Percentiles rank a stretch among this genome's conserved stretches.
Conservation (phyloP, 1,140 invertebrate genomes). For the Seison nebaliae region DNA sequence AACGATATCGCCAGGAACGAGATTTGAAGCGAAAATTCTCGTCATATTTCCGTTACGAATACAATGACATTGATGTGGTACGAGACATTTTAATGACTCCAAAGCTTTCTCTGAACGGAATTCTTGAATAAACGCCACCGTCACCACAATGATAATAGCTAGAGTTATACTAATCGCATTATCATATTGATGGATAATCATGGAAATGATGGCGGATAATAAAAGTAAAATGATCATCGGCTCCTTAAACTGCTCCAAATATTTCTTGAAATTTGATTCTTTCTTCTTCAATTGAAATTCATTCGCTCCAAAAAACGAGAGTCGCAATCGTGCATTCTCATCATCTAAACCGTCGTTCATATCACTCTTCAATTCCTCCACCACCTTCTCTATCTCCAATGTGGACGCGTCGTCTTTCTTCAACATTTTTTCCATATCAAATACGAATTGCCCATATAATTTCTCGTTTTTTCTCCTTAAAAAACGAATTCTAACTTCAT, state of each 20-base stretch:
- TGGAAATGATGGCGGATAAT: slow-evolving; percentile 72
- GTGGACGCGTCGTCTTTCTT: no score
- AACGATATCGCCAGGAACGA: slow-evolving; percentile 92
- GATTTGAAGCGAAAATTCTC: slow-evolving; percentile 63
- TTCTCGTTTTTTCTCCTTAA: no score
- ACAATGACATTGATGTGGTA: slow-evolving; percentile 41
- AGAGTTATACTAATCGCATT: slow-evolving; percentile 93
- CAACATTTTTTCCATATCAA: no score
- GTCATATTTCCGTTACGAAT: slow-evolving; percentile 59
- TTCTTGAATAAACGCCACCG: slow-evolving; percentile 91
- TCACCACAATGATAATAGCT: slow-evolving; percentile 79
- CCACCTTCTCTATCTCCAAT: no score
- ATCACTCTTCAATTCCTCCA: no score
- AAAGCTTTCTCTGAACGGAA: slow-evolving; percentile 98
- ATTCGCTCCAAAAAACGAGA: not conserved
- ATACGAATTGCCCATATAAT: no score
- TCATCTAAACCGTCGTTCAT: no score
- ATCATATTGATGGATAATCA: slow-evolving; percentile 86
- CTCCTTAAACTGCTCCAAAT: slow-evolving; percentile 55
- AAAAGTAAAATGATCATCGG: slow-evolving; percentile 75
- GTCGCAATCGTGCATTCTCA: no score
- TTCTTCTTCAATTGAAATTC: not conserved
- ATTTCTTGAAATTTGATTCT: not conserved
- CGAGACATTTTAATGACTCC: slow-evolving; percentile 84
- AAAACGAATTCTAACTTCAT: no score